Conservation (phyloP, 2,113 vertebrate genomes). For the Tenebrosternarchus preto region DNA sequence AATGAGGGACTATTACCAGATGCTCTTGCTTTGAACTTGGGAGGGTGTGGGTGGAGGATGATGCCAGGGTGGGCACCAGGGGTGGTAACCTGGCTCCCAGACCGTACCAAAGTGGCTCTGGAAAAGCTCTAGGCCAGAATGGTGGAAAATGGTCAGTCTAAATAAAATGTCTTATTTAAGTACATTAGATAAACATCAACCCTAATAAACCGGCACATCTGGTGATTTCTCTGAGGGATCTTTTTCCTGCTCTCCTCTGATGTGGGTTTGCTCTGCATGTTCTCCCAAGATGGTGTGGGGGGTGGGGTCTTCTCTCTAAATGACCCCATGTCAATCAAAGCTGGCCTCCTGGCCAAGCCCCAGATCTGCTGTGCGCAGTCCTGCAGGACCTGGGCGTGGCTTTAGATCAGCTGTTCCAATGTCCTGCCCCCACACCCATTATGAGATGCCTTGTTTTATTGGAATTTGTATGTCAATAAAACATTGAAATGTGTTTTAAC, state of each 20-base stretch:
- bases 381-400: neutral
- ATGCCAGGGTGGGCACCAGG: neutral
- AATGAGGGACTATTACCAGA: neutral
- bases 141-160: too few relatives aligned
- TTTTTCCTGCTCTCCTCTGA: too few relatives aligned
- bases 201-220: too few relatives aligned
- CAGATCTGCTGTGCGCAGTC: neutral
- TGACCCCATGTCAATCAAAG: too few relatives aligned
- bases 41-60: neutral
- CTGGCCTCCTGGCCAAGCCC: neutral
- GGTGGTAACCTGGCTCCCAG: neutral
- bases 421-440: neutral
- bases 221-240: too few relatives aligned
- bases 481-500: slow-evolving; percentile 38
- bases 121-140: too few relatives aligned
- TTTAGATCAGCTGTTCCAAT: slow-evolving; percentile 17
- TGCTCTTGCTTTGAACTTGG: neutral
- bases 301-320: too few relatives aligned
- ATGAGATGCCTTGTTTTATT: slow-evolving; percentile 35
- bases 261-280: too few relatives aligned
- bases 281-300: too few relatives aligned
- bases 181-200: too few relatives aligned
- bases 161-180: too few relatives aligned
- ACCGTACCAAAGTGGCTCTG: neutral
- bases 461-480: slow-evolving; percentile 30